phyloP scores from a whole-genome alignment of 2,888 invertebrate species.

The Drosophila mimica region DNA sequence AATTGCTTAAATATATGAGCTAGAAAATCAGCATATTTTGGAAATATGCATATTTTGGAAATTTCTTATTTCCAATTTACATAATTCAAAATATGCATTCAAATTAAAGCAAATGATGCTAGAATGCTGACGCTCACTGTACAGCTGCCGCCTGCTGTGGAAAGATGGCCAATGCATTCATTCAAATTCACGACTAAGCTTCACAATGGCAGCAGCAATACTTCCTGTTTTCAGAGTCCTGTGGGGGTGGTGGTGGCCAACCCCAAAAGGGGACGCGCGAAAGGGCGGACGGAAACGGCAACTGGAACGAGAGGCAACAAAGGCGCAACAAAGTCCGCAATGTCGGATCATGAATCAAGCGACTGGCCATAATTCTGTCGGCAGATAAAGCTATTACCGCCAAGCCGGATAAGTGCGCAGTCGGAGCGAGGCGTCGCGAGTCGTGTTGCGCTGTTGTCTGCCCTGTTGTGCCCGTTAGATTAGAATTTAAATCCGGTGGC shows the following conservation, averaged over 20 bases:
- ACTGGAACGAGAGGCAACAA: constrained; percentile 34
- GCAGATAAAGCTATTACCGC: constrained; percentile 84
- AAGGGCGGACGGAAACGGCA: constrained; percentile 38
- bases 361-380: constrained; percentile 83
- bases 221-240: constrained; percentile 44
- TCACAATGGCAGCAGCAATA: constrained; percentile 45
- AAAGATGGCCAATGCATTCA: constrained; percentile 40
- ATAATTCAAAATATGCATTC: background rate
- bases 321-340: constrained; percentile 55
- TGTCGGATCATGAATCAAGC: constrained; percentile 82
- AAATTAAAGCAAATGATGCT: background rate
- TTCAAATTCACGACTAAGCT: constrained; percentile 56
- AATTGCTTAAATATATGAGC: background rate
- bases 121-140: constrained; percentile 22
- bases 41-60: background rate
- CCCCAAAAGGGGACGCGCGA: constrained; percentile 22
- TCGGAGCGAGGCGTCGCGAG: constrained; percentile 10
- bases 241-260: constrained; percentile 22
- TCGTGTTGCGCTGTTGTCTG: constrained; percentile 52
- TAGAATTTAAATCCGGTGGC: constrained; percentile 76
- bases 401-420: constrained; percentile 73
- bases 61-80: background rate
- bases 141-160: constrained; percentile 4
- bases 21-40: background rate
- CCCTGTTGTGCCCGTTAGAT: constrained; percentile 66